Evolutionary conservation across 1,140 invertebrate genomes (phyloP).

Genomic region (Drosophila quadrilineata): DNA sequence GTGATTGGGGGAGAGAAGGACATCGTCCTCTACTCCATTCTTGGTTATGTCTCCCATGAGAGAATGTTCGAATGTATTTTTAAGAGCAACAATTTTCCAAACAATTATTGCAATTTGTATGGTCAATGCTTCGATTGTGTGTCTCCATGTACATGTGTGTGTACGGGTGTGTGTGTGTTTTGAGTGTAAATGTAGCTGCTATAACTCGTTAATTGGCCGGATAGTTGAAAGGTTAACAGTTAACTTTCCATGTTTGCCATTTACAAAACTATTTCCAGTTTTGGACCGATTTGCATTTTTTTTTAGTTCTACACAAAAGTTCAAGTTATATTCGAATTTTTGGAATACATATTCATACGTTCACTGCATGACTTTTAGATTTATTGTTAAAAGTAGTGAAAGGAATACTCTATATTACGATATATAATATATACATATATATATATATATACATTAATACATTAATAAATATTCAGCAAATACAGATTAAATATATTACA

Average conservation of each 20-base stretch:
- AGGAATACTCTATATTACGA: too few species aligned
- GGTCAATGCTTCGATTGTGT: constrained; percentile 28
- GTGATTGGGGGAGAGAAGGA: constrained; percentile 1
- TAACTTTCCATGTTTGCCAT: constrained; percentile 17
- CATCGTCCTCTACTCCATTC: neutral
- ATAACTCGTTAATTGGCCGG: constrained; percentile 1
- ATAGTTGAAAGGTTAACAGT: constrained; percentile 7
- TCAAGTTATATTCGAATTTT: too few species aligned
- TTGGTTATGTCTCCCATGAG: constrained; percentile 49
- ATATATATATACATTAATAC: too few species aligned
- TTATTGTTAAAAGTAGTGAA: too few species aligned
- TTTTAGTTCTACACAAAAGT: too few species aligned
- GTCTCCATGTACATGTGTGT: constrained; percentile 2
- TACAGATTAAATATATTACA: too few species aligned
- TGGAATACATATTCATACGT: too few species aligned
- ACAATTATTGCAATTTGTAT: constrained; percentile 74
- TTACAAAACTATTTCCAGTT: neutral
- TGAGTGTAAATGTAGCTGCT: neutral
- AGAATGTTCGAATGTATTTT: constrained; percentile 61
- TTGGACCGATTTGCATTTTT: neutral
- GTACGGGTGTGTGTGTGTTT: constrained; percentile 12
- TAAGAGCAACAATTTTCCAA: constrained; percentile 70
- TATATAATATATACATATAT: too few species aligned
- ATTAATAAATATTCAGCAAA: too few species aligned
- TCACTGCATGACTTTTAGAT: too few species aligned